Conservation (phyloP, 1,140 invertebrate genomes). For the Pectinophora gossypiella region DNA sequence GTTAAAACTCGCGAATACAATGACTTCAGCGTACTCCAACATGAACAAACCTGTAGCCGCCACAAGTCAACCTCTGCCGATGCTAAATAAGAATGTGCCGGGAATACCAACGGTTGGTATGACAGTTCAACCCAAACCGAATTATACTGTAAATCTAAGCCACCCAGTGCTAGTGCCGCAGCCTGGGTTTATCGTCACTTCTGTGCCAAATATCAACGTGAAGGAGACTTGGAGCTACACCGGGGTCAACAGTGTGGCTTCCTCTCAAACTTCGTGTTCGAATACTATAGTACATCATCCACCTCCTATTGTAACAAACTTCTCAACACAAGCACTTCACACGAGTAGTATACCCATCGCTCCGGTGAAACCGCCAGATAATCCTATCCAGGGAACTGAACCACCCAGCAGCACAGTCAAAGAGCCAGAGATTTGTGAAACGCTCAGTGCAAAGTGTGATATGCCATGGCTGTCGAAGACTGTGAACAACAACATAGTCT, state of each 20-base stretch:
- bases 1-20: conserved; percentile 63
- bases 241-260: conserved; percentile 42
- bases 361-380: conserved; percentile 66
- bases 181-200: conserved; percentile 70
- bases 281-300: conserved; percentile 57
- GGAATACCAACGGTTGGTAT: conserved; percentile 55
- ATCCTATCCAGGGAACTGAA: conserved; percentile 64
- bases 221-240: conserved; percentile 71
- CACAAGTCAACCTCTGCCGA: conserved; percentile 51
- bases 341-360: conserved; percentile 67
- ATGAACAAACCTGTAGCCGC: conserved; percentile 50
- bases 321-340: conserved; percentile 48
- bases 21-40: conserved; percentile 45
- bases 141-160: conserved; percentile 65
- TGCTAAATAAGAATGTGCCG: conserved; percentile 56
- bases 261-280: conserved; percentile 51
- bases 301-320: conserved; percentile 44
- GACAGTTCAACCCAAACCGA: conserved; percentile 62
- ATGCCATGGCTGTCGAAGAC: conserved; percentile 70
- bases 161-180: conserved; percentile 67
- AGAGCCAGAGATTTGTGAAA: conserved; percentile 50
- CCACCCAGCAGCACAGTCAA: conserved; percentile 66
- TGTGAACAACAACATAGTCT: conserved; percentile 67
- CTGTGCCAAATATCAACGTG: conserved; percentile 72
- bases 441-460: conserved; percentile 58